These are phyloP conservation scores for Cardiocondyla obscurior DNA, from an alignment of 1,140 invertebrate species.

Conservation along the genomic window DNA sequence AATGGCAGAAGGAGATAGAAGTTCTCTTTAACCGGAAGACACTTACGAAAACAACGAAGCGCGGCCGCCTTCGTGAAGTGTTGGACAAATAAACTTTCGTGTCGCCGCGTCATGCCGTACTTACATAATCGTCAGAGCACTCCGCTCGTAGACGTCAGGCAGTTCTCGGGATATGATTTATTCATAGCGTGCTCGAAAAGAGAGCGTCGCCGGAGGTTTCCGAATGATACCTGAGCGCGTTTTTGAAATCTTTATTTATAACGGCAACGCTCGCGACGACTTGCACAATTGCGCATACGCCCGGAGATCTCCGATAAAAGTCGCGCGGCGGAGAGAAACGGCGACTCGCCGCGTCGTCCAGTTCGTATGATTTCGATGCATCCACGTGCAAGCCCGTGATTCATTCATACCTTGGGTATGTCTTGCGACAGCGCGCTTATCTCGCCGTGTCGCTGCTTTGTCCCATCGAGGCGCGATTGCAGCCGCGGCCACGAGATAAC, in stretches of 20 bases:
- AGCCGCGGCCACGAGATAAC: background rate
- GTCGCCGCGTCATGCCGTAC: background rate
- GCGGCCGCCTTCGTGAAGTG: background rate
- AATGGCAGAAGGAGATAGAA: background rate
- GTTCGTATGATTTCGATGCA: constrained; percentile 6
- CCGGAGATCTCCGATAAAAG: background rate
- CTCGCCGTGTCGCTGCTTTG: background rate
- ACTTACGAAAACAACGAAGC: background rate
- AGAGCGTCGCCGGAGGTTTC: background rate
- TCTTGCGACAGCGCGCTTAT: background rate
- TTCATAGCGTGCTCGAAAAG: background rate
- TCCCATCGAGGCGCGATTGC: background rate
- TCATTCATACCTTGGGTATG: background rate
- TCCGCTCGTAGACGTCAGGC: background rate
- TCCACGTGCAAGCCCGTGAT: background rate
- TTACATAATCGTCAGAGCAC: background rate
- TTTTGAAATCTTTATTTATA: background rate
- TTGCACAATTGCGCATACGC: background rate
- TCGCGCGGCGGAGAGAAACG: background rate
- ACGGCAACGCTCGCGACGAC: background rate
- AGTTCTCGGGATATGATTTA: constrained; percentile 1
- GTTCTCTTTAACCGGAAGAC: background rate
- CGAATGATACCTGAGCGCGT: background rate
- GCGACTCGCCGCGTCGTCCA: background rate
- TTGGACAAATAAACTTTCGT: background rate